Conservation (phyloP, 2,797 vertebrate genomes). For the Pseudochaenichthys georgianus region DNA sequence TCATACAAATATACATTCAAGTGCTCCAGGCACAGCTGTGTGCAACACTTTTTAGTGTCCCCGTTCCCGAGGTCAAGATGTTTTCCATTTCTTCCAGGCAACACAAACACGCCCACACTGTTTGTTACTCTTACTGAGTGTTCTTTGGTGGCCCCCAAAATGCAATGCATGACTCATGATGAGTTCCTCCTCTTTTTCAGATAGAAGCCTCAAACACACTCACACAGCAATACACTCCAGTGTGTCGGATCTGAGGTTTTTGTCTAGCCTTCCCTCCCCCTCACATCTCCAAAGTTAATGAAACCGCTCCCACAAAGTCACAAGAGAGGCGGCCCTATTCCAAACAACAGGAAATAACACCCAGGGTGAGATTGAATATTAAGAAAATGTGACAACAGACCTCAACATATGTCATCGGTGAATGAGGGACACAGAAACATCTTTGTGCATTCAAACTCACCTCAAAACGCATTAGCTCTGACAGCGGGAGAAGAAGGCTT, state of each 20-base stretch:
- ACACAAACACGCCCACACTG: neutral
- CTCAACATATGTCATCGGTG: slow-evolving; percentile 12
- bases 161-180: slow-evolving; percentile 19
- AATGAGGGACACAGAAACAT: slow-evolving; percentile 15
- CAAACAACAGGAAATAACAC: neutral
- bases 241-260: slow-evolving; percentile 51
- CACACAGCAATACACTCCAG: slow-evolving; percentile 8
- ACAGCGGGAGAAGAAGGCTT: slow-evolving; percentile 3
- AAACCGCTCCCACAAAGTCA: slow-evolving; percentile 44
- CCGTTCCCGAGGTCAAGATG: too few relatives aligned
- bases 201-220: neutral
- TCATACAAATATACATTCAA: neutral
- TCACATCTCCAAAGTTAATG: slow-evolving; percentile 48
- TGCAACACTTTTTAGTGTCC: too few relatives aligned
- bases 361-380: neutral
- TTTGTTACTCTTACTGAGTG: neutral
- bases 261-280: slow-evolving; percentile 23
- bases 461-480: slow-evolving; percentile 25
- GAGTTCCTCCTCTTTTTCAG: slow-evolving; percentile 35
- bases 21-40: too few relatives aligned
- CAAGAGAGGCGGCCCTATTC: slow-evolving; percentile 21
- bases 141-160: slow-evolving; percentile 2
- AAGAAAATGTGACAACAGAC: slow-evolving; percentile 28
- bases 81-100: neutral
- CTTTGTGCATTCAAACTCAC: slow-evolving; percentile 25